Base-by-base conservation (phyloP, 2,113 vertebrate species). In the Pyxicephalus adspersus region DNA sequence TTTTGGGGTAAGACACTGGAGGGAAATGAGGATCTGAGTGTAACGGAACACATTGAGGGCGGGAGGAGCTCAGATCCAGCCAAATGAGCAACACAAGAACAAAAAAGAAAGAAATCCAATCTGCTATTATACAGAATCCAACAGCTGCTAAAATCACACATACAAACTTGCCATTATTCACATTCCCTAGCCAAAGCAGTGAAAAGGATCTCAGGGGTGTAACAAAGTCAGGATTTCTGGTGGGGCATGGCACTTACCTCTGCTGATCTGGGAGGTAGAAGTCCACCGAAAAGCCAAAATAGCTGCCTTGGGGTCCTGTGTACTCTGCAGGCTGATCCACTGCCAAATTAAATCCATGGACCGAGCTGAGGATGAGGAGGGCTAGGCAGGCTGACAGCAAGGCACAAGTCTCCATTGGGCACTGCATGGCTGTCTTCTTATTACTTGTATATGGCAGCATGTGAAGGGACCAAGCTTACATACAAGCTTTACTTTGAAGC, bases 281-380 rank as follows among this genome's bases (percentile, higher is more conserved):
- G 84, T 97, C 96, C 86, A 96, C 92, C 0, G 96, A 93, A 75
- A 96, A 98, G 84, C 96, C 96, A 83, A 97, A 98, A 83, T 93
- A 92, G 90, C 95, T 96, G 72, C 94, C 94, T 0, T 84, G 79
- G 28, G 95, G 91, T 85, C 96, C 96, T 19, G 87, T 86, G 73
- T 95, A 94, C 51, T 94, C 88, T 0, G 89, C 79, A 1, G 95
- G 95, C 83, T 89, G 92, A 85, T 95, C 92, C 81, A 90, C 88
- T 85, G 96, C 96, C 86, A 97, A 83, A 86, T 97, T 98, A 90
- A 96, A 97, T 83, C 86, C 90, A 52, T 91, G 89, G 38, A 87
- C 87, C 80, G 91, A 85, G 57, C 84, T 84, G n/a, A 89, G 87
- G 79, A 80, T 86, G 67, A 81, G 85, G 77, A 87, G 61, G 29